phyloP scores from a whole-genome alignment of 2,888 invertebrate genomes.

The Trissoscelio sp. region DNA sequence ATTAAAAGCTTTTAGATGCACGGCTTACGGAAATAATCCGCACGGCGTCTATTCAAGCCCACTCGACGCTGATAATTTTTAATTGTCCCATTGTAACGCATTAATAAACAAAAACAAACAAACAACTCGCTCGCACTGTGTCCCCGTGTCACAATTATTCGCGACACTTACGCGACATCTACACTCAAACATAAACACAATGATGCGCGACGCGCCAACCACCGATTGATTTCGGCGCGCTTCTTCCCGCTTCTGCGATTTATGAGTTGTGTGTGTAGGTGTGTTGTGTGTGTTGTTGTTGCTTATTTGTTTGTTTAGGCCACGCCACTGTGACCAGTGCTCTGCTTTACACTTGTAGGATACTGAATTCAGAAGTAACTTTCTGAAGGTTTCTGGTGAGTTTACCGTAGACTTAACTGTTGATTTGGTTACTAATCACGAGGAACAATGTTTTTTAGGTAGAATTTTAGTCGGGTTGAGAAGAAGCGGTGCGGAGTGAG shows the following conservation, averaged over 20 bases:
- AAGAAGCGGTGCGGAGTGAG: conserved; percentile 30
- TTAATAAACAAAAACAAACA: conserved; percentile 5
- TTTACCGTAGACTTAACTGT: not conserved
- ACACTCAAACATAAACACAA: not conserved
- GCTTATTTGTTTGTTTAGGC: conserved; percentile 23
- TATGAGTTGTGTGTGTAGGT: too few relatives aligned
- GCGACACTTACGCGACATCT: conserved; percentile 27
- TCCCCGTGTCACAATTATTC: conserved; percentile 16
- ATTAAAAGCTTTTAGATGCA: conserved; percentile 52
- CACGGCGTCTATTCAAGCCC: conserved; percentile 11
- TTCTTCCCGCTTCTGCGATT: conserved; percentile 5
- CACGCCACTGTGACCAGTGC: conserved; percentile 29
- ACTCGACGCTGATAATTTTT: conserved; percentile 30
- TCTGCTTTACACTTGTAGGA: too few relatives aligned
- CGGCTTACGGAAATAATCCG: conserved; percentile 43
- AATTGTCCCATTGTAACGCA: conserved; percentile 9
- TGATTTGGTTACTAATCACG: conserved; percentile 46
- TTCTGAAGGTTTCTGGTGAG: conserved; percentile 30
- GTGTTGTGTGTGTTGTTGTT: conserved; percentile 19
- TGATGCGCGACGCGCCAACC: conserved; percentile 52
- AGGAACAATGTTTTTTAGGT: conserved; percentile 62
- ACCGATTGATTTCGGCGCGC: conserved; percentile 53
- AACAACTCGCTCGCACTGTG: conserved; percentile 10
- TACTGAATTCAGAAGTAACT: too few relatives aligned
- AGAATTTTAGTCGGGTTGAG: conserved; percentile 10